Evolutionary conservation across 2,797 vertebrate genomes (phyloP), one percentile per base, ranked within the genome.

Genomic region (Antennarius maculatus): DNA sequence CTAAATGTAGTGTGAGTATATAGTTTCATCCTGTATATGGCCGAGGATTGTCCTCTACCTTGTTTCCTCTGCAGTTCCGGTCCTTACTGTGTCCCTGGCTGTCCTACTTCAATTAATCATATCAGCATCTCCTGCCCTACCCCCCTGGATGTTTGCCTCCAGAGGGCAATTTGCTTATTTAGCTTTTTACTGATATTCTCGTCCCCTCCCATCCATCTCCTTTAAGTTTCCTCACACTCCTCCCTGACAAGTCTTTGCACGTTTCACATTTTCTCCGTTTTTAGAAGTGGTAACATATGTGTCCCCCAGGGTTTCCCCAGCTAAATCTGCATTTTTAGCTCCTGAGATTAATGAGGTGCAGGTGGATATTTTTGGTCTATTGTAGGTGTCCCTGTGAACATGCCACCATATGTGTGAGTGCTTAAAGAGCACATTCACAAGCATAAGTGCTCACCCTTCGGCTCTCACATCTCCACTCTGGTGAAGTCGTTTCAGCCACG

Each of bases 51-150:
- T 91, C 89, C 88, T 91, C 86, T 83, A 88, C 82, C 76, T 84
- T 18, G 6, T 81, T 86, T 82, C 52, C 81, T 76, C 81, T 83
- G 89, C 84, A 88, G 60, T 77, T 74, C 76, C 3, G 76, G 79
- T 77, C 85, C 83, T 88, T 85, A 12, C 78, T 61, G 77, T 77
- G 87, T 89, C 88, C 89, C 85, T 83, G 84, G 67, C 66, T 88
- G 89, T 91, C 89, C 88, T 90, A 90, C 88, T 93, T 93, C 85
- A 91, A 92, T 92, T 91, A 91, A 92, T 94, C 90, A 93, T 85
- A 85, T 80, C 63, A 82, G 83, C 84, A 74, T 90, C 82, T 76
- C 78, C 71, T 17, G 34, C 78, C 51, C 79, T 69, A 69, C 81
- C 77, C 80, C 65, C 76, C 29, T 62, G 59, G 76, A 59, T 83